These are phyloP conservation scores for Ennomos fuscantarius DNA, from an alignment of 2,888 invertebrate genomes.

Conservation along the genomic window DNA sequence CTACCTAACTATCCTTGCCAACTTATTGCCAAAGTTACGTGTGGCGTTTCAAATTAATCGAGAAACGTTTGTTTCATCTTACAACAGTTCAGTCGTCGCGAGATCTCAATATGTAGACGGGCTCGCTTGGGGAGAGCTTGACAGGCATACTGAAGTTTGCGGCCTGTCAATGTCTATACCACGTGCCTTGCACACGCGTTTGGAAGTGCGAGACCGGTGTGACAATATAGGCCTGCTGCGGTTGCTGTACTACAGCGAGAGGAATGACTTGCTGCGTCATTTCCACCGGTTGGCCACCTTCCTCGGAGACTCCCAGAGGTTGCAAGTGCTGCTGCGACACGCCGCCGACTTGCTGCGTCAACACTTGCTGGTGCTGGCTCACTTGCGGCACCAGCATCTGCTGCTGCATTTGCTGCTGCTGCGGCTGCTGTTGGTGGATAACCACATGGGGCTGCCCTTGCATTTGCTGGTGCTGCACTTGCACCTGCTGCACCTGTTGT, in stretches of 20 bases:
- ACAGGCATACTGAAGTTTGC: not conserved
- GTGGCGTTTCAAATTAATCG: slow-evolving; percentile 51
- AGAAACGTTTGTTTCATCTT: slow-evolving; percentile 44
- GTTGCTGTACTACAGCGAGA: slow-evolving; percentile 86
- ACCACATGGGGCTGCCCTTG: slow-evolving; percentile 73
- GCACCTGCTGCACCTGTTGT: slow-evolving; percentile 60
- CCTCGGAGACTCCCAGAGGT: slow-evolving; percentile 78
- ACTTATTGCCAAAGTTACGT: slow-evolving; percentile 78
- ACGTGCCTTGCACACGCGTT: slow-evolving; percentile 86
- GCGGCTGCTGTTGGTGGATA: slow-evolving; percentile 71
- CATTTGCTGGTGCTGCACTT: slow-evolving; percentile 74
- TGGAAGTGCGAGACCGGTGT: slow-evolving; percentile 88
- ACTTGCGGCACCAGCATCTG: slow-evolving; percentile 81
- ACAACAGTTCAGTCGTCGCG: slow-evolving; percentile 55
- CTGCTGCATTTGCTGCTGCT: slow-evolving; percentile 72
- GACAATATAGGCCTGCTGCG: slow-evolving; percentile 87
- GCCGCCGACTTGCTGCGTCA: slow-evolving; percentile 72
- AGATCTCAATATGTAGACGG: slow-evolving; percentile 58
- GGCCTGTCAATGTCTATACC: slow-evolving; percentile 81
- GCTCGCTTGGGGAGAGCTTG: slow-evolving; percentile 12
- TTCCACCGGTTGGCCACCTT: slow-evolving; percentile 83
- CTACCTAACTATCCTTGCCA: slow-evolving; percentile 67
- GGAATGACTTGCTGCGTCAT: slow-evolving; percentile 88
- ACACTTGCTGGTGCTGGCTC: slow-evolving; percentile 80
- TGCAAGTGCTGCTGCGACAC: slow-evolving; percentile 80